phyloP scores from a whole-genome alignment of 2,888 invertebrate species.

The Pollenia labialis region DNA sequence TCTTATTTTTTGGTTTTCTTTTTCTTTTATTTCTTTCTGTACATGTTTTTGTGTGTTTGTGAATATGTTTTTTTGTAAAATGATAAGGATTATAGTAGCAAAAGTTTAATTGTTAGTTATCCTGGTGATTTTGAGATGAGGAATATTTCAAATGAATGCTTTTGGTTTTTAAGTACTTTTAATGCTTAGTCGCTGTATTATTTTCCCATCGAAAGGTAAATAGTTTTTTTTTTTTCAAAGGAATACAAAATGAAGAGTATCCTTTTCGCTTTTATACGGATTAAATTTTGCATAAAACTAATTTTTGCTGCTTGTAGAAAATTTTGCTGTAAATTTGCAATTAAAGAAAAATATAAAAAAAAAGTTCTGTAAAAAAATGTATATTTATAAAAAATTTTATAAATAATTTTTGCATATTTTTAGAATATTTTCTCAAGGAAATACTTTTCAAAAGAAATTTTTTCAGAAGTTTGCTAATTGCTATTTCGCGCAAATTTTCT shows the following conservation, averaged over 20 bases:
- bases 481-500: too few relatives aligned
- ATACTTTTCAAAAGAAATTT: too few relatives aligned
- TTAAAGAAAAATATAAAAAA: too few relatives aligned
- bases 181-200: constrained; percentile 58
- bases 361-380: too few relatives aligned
- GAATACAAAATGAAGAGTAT: neutral
- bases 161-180: constrained; percentile 70
- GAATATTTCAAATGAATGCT: constrained; percentile 70
- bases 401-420: too few relatives aligned
- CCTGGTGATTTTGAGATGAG: constrained; percentile 63
- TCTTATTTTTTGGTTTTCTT: constrained; percentile 8
- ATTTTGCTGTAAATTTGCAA: too few relatives aligned
- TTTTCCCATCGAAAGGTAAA: constrained; percentile 56
- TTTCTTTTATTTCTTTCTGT: neutral
- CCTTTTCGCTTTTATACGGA: constrained; percentile 24
- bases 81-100: constrained; percentile 67
- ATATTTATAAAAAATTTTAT: too few relatives aligned
- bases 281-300: constrained; percentile 25
- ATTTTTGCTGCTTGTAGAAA: too few relatives aligned
- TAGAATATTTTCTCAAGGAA: too few relatives aligned
- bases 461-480: too few relatives aligned
- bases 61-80: constrained; percentile 38
- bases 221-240: constrained; percentile 30
- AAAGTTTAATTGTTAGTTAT: constrained; percentile 73
- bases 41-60: neutral